Evolutionary conservation across 2,888 invertebrate genomes (phyloP), one percentile per base, ranked within the genome.

Genomic region (Stratiomys singularior): DNA sequence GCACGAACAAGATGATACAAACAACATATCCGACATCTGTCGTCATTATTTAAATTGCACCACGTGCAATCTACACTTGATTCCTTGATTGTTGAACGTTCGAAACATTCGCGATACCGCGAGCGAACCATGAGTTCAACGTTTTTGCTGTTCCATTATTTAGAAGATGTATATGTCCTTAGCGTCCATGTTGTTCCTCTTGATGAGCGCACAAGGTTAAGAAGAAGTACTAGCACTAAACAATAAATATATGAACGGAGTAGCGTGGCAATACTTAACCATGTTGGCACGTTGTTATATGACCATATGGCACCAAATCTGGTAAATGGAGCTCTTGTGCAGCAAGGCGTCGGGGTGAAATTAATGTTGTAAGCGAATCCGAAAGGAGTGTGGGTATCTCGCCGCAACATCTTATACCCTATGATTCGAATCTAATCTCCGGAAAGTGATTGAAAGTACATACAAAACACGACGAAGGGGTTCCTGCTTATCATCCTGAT

Each of bases 21-120:
- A 52, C 18, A 52, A 52, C 15, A 18, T 13, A 52, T 60, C 58
- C n/a, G n/a, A 11, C 69, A 69, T 69, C 69, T 69, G 69, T 69
- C 47, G 69, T 69, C 69, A 69, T 69, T 69, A 69, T 47, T 46
- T 69, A 47, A 69, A 69, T 44, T 69, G 69, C 69, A 46, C 25
- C 69, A 18, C 25, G 47, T 69, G 47, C 69, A 69, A 69, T 47
- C 47, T 69, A 47, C 69, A 47, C 69, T 69, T 69, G 69, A 69
- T 69, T 69, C n/a, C 67, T 37, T 18, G 67, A 67, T 69, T 69
- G 25, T 69, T 47, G 25, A 23, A 44, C 15, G 18, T 23, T 18
- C 37, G 37, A 37, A 37, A 3, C 37, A 37, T 5, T 23, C 47
- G 47, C 15, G 69, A 69, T 21, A 5, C 47, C 47, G 69, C 23